phyloP scores from a whole-genome alignment of 1,140 invertebrate genomes.

The Frieseomelitta varia region DNA sequence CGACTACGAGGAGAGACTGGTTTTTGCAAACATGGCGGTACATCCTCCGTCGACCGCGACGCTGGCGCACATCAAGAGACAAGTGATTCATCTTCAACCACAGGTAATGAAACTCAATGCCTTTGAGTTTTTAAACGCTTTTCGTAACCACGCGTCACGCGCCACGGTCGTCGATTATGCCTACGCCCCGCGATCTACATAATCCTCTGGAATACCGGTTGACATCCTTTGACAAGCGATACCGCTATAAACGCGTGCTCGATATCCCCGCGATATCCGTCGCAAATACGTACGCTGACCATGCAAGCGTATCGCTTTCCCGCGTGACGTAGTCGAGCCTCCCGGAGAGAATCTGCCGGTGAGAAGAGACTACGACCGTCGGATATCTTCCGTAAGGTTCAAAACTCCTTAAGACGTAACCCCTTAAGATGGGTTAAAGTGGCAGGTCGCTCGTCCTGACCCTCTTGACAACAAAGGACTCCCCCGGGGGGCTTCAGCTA shows the following conservation, averaged over 20 bases:
- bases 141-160: background rate
- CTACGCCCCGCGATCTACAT: background rate
- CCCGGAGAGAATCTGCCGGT: background rate
- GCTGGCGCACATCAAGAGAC: slow-evolving; percentile 92
- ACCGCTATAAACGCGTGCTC: slow-evolving; percentile 11
- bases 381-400: slow-evolving; percentile 41
- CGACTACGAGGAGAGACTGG: slow-evolving; percentile 95
- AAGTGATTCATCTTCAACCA: slow-evolving; percentile 88
- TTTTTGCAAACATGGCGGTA: slow-evolving; percentile 94
- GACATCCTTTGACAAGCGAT: slow-evolving; percentile 39
- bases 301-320: slow-evolving; percentile 30
- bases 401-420: slow-evolving; percentile 69
- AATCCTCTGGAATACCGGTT: slow-evolving; percentile 1
- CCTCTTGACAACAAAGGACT: slow-evolving; percentile 81
- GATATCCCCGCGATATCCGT: background rate
- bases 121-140: background rate
- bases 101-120: slow-evolving; percentile 82
- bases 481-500: slow-evolving; percentile 72
- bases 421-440: slow-evolving; percentile 78
- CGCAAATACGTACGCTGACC: slow-evolving; percentile 2
- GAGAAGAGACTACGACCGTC: slow-evolving; percentile 15
- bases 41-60: slow-evolving; percentile 88
- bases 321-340: background rate
- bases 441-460: slow-evolving; percentile 74
- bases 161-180: background rate